These are phyloP conservation scores for Cosmia pyralina DNA, from an alignment of 2,888 invertebrate species.

Conservation along the genomic window DNA sequence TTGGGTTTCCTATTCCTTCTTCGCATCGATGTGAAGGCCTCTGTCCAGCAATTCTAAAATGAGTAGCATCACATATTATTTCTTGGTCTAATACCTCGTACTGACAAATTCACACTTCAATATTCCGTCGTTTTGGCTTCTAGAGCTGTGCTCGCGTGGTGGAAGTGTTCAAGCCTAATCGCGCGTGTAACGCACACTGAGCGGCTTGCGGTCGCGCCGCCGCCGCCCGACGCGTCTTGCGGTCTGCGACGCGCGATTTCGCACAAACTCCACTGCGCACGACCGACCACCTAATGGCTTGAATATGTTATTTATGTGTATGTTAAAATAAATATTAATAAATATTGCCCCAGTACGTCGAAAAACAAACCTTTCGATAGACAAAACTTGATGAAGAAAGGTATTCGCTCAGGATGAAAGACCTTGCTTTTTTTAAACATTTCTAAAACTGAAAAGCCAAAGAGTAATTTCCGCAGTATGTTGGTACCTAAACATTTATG, in stretches of 20 bases:
- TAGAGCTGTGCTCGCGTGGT: not conserved
- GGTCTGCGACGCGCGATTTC: constrained; percentile 52
- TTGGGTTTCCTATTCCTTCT: not conserved
- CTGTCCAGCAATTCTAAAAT: not conserved
- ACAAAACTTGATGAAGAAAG: not conserved
- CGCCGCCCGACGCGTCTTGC: constrained; percentile 56
- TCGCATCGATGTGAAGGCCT: not conserved
- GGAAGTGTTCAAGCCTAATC: constrained; percentile 43
- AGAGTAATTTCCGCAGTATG: not conserved
- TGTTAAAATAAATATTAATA: not conserved
- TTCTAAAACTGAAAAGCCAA: constrained; percentile 14
- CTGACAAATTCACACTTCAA: not conserved
- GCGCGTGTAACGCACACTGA: constrained; percentile 57
- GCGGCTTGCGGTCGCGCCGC: constrained; percentile 60
- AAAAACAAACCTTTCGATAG: not conserved
- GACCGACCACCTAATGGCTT: constrained; percentile 35
- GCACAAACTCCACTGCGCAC: constrained; percentile 44
- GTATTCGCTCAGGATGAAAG: not conserved
- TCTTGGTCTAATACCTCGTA: not conserved
- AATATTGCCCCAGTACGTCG: not conserved
- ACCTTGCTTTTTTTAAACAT: constrained; percentile 13
- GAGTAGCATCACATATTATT: not conserved
- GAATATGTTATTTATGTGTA: not conserved
- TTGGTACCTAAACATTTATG: constrained; percentile 28
- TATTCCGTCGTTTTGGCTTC: constrained; percentile 3